Conservation (phyloP, 2,797 vertebrate species). For the Gymnodraco acuticeps region DNA sequence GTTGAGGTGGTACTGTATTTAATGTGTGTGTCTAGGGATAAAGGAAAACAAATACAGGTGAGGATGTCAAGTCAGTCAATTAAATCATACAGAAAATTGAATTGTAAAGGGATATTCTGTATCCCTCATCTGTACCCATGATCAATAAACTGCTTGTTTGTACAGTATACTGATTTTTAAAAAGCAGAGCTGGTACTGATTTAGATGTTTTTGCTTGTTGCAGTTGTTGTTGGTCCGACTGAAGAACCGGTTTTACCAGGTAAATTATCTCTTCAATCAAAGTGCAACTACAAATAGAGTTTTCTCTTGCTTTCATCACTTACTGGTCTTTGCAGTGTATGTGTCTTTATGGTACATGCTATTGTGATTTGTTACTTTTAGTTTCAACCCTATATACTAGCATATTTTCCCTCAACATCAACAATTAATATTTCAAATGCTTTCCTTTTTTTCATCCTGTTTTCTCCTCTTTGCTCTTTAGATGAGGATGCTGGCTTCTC, state of each 20-base stretch:
- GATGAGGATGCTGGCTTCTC: slow-evolving; percentile 84
- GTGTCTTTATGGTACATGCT: background rate
- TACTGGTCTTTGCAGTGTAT: background rate
- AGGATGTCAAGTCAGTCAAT: background rate
- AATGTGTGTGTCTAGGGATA: background rate
- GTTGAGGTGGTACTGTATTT: background rate
- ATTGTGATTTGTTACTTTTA: background rate
- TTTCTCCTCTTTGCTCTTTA: slow-evolving; percentile 14
- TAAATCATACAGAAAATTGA: background rate
- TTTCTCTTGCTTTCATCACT: background rate
- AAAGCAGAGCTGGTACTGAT: too few relatives aligned
- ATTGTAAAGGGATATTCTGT: background rate
- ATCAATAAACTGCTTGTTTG: background rate
- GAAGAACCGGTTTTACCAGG: slow-evolving; percentile 84
- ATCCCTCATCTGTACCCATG: background rate
- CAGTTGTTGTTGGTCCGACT: slow-evolving; percentile 78
- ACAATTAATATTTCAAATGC: background rate
- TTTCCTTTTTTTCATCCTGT: background rate
- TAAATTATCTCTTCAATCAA: slow-evolving; percentile 54
- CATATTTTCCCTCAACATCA: background rate
- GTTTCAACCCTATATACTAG: background rate
- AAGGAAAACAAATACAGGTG: background rate
- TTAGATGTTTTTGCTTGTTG: slow-evolving; percentile 7
- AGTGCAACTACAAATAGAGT: background rate
- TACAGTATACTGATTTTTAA: background rate